These are phyloP conservation scores for Trichomycterus rosablanca DNA, from an alignment of 2,113 vertebrate species.

Conservation along the genomic window DNA sequence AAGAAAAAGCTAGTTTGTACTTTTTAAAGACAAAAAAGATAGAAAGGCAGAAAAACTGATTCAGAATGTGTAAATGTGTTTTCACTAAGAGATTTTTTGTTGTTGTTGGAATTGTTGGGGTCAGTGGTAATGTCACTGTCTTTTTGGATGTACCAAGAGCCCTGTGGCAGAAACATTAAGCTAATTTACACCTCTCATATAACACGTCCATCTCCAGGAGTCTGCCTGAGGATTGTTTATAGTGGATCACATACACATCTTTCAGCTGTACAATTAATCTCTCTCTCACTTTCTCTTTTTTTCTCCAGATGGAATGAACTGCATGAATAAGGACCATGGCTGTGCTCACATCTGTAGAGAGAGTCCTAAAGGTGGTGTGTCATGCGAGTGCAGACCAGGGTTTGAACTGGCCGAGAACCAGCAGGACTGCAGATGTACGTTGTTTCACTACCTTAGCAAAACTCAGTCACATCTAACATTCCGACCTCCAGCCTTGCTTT, in stretches of 20 bases:
- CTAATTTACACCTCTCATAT: slow-evolving; percentile 49
- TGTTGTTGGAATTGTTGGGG: slow-evolving; percentile 15
- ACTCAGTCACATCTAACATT: no score
- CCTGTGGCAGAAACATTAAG: slow-evolving; percentile 45
- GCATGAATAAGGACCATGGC: slow-evolving; percentile 98
- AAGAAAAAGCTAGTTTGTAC: no score
- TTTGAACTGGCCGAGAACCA: slow-evolving; percentile 96
- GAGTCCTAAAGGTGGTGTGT: slow-evolving; percentile 93
- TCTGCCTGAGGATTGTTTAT: slow-evolving; percentile 39
- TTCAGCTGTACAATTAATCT: slow-evolving; percentile 38
- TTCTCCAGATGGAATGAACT: slow-evolving; percentile 95
- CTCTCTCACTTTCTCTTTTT: slow-evolving; percentile 32
- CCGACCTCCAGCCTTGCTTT: no score
- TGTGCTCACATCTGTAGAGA: slow-evolving; percentile 98
- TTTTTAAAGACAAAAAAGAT: no score
- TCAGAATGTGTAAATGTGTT: no score
- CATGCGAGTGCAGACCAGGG: slow-evolving; percentile 95
- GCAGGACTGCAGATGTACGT: slow-evolving; percentile 97
- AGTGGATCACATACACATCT: slow-evolving; percentile 25
- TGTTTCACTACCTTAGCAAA: neutral
- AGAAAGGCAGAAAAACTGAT: no score
- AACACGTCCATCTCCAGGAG: slow-evolving; percentile 44
- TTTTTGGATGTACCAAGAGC: slow-evolving; percentile 23
- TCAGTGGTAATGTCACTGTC: slow-evolving; percentile 34
- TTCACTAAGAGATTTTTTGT: slow-evolving; percentile 9